These are phyloP conservation scores for Meda fulgida DNA, from an alignment of 2,797 vertebrate species.

Conservation along the genomic window DNA sequence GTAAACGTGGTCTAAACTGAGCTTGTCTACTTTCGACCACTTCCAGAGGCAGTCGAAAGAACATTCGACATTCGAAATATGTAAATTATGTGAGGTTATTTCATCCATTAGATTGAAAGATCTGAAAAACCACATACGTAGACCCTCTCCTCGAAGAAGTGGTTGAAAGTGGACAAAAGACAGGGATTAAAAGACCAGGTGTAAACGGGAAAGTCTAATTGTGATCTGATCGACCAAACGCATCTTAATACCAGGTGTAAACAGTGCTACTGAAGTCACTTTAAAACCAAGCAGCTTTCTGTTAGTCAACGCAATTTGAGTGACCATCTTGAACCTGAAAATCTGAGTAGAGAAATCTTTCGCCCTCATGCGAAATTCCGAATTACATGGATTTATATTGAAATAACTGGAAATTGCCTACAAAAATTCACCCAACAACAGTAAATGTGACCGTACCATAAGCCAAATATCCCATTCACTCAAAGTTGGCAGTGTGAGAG, in stretches of 20 bases:
- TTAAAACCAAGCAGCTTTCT: background rate
- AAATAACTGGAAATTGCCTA: background rate
- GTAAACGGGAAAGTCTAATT: background rate
- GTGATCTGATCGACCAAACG: background rate
- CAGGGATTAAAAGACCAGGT: background rate
- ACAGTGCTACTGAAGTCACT: background rate
- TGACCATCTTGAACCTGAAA: background rate
- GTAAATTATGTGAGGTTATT: background rate
- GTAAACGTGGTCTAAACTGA: background rate
- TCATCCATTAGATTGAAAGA: background rate
- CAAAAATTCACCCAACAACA: background rate
- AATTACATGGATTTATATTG: background rate
- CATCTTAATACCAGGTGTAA: background rate
- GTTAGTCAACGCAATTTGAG: background rate
- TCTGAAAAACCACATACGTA: background rate
- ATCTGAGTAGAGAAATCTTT: background rate
- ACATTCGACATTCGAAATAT: background rate
- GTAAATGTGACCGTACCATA: background rate
- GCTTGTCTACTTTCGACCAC: background rate
- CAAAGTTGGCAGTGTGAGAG: slow-evolving; percentile 49
- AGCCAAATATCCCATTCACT: background rate
- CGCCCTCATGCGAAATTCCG: background rate
- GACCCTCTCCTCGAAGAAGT: background rate
- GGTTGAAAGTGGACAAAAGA: background rate
- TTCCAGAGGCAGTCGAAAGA: background rate